Evolutionary conservation across 53 echinoderm and acorn worm genomes (phyloP).

Genomic region (Paracentrotus lividus): DNA sequence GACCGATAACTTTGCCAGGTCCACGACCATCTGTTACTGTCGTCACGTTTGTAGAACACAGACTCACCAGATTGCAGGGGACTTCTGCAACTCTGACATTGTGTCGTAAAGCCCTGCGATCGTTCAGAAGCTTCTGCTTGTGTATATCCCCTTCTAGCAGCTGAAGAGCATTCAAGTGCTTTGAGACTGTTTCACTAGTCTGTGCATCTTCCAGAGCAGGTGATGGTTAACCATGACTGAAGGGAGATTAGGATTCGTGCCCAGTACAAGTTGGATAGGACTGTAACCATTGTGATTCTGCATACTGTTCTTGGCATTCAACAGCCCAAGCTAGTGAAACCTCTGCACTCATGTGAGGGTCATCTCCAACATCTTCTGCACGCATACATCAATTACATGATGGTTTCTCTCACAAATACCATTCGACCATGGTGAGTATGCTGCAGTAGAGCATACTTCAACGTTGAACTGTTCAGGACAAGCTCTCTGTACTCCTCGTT

Average conservation of each 20-base stretch:
- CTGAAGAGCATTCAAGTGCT: conserved; percentile 70
- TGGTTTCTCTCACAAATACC: conserved; percentile 73
- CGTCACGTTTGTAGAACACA: no score
- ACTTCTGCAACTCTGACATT: no score
- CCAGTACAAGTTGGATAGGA: conserved; percentile 67
- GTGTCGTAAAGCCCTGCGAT: no score
- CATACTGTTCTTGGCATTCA: conserved; percentile 75
- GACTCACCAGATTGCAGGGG: no score
- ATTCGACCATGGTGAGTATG: conserved; percentile 74
- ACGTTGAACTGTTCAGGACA: conserved; percentile 70
- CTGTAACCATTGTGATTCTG: conserved; percentile 70
- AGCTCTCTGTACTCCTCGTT: conserved; percentile 48
- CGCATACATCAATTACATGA: conserved; percentile 65
- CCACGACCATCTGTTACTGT: no score
- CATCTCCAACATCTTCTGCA: conserved; percentile 72
- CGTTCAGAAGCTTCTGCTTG: conserved; percentile 69
- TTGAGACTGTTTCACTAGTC: conserved; percentile 66
- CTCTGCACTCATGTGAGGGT: conserved; percentile 48
- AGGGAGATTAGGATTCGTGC: conserved; percentile 62
- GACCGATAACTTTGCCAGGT: conserved; percentile 72
- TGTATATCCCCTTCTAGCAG: conserved; percentile 69
- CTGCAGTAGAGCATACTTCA: conserved; percentile 62
- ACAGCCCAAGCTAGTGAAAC: conserved; percentile 72
- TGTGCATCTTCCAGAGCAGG: conserved; percentile 68
- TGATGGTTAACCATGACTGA: conserved; percentile 61